These are phyloP conservation scores for Pongo abelii DNA, from an alignment of 2,113 vertebrate genomes.

Conservation along the genomic window DNA sequence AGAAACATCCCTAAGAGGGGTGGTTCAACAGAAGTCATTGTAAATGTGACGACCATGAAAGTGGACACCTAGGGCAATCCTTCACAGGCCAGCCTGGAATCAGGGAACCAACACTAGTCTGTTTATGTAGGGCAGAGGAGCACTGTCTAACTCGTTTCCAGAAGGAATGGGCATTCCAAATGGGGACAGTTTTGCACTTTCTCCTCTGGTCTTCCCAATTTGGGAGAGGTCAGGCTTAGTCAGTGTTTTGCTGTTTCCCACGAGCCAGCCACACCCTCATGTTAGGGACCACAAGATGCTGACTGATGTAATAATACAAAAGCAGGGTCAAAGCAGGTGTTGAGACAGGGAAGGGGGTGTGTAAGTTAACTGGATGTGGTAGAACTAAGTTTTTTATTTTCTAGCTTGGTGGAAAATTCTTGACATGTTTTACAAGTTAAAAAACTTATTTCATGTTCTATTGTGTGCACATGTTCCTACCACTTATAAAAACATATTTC, in stretches of 20 bases:
- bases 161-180: background rate
- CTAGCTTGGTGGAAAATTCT: conserved; percentile 7
- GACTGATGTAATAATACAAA: background rate
- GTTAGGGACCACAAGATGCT: background rate
- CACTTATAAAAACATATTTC: background rate
- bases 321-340: background rate
- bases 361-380: background rate
- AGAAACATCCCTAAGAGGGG: background rate
- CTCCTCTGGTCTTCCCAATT: background rate
- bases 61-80: background rate
- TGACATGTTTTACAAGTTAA: background rate
- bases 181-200: background rate
- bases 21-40: background rate
- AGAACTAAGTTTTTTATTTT: background rate
- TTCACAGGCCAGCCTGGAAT: background rate
- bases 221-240: background rate
- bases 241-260: background rate
- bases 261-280: background rate
- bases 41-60: background rate
- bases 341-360: background rate
- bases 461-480: background rate
- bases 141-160: background rate
- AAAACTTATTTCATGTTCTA: background rate
- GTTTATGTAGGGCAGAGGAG: background rate
- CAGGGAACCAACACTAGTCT: background rate